Base-by-base conservation (phyloP, 2,113 vertebrate genomes). In the Menura novaehollandiae region DNA sequence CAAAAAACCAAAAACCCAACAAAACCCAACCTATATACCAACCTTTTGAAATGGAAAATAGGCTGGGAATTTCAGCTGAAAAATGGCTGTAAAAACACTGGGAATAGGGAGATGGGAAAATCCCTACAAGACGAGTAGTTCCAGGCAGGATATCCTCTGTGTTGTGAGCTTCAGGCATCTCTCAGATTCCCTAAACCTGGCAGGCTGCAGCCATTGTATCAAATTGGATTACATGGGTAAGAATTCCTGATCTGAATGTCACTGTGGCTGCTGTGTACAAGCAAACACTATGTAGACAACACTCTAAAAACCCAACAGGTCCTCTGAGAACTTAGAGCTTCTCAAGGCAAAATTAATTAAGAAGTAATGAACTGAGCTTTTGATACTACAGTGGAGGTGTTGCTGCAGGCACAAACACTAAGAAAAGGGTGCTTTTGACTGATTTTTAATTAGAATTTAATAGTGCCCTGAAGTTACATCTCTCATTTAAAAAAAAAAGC, bases 381-480 rank as follows among this genome's bases (percentile, higher is more conserved):
- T 87, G 83, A 87, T 95, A 91, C 37, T 75, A 62, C 21, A 41
- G 63, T 94, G 58, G 85, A 93, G 97, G 77, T 32, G 60, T 88
- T 91, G 96, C 97, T 96, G 81, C 83, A 88, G 94, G 97, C 96
- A 3, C 93, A 95, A 95, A 96, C 81, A 88, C 41, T 75, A 93
- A 81, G 62, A 93, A 60, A 95, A 94, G 81, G 78, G 80, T 89
- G 81, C 17, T 84, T 94, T 78, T 80, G 89, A 92, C 92, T 95
- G 89, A 89, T 96, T 97, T 96, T 97, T 97, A 97, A 97, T 97
- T 97, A 96, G 96, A 95, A 92, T 95, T 91, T 95, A 95, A 97
- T 97, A 96, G 88, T 89, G 93, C 95, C 95, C 95, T 81, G 72
- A 96, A 95, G 96, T 93, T 92, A 96, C 49, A 92, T 77, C 88